These are phyloP conservation scores for Lepidurus arcticus DNA, from an alignment of 1,140 invertebrate species.

Conservation along the genomic window DNA sequence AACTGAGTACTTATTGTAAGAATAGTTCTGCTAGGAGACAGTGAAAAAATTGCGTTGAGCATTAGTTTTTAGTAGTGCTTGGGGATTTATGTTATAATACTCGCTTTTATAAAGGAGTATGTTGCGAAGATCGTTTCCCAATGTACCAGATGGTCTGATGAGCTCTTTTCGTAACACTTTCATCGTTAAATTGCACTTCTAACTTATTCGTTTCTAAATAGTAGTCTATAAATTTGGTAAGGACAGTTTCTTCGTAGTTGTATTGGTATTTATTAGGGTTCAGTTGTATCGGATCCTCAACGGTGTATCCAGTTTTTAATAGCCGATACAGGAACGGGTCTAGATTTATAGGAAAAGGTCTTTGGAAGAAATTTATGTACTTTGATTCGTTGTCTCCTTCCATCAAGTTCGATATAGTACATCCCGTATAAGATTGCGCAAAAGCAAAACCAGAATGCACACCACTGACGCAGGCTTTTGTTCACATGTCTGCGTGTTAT, in stretches of 20 bases:
- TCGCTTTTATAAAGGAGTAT: constrained; percentile 22
- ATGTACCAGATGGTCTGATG: constrained; percentile 19
- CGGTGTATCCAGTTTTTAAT: constrained; percentile 18
- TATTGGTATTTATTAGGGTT: constrained; percentile 14
- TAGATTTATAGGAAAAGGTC: constrained; percentile 28
- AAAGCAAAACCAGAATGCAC: too few relatives aligned
- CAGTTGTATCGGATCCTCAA: constrained; percentile 2
- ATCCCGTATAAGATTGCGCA: too few relatives aligned
- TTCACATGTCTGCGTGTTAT: too few relatives aligned
- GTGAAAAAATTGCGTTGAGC: not conserved
- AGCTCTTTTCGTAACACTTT: not conserved
- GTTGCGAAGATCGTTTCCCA: constrained; percentile 13
- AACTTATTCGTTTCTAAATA: not conserved
- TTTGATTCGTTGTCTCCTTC: not conserved
- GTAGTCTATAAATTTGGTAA: constrained; percentile 25
- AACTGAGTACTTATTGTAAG: not conserved
- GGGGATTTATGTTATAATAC: not conserved
- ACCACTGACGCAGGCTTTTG: too few relatives aligned
- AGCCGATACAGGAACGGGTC: constrained; percentile 25
- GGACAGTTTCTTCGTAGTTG: constrained; percentile 25
- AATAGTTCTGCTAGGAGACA: not conserved
- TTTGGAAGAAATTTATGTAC: constrained; percentile 22
- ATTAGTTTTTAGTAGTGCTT: constrained; percentile 12
- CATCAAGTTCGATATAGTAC: too few relatives aligned
- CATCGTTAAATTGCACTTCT: not conserved